A percentile compares a stretch with the other conserved stretches of the same genome.
phyloP scores from a whole-genome alignment of 2,888 invertebrate species.

The Sarcophaga subvicina region DNA sequence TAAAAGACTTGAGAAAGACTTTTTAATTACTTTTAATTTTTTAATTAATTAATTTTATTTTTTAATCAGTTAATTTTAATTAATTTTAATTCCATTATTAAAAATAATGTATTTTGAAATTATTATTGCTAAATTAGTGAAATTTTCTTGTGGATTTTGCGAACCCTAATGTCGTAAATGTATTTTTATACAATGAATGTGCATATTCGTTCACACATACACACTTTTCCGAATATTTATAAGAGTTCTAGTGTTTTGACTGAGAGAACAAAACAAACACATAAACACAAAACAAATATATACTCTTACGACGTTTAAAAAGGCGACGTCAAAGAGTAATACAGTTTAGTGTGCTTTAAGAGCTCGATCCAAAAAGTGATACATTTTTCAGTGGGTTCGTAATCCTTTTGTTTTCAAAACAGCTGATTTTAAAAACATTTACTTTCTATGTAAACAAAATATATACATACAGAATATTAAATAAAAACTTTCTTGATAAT shows the following conservation, averaged over 20 bases:
- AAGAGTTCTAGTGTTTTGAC: slow-evolving; percentile 25
- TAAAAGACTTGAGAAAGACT: too few relatives aligned
- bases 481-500: background rate
- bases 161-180: background rate
- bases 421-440: slow-evolving; percentile 29
- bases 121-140: too few relatives aligned
- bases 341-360: slow-evolving; percentile 54
- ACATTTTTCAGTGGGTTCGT: background rate
- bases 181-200: too few relatives aligned
- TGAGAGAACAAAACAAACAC: slow-evolving; percentile 11
- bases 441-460: background rate
- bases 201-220: too few relatives aligned
- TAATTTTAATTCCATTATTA: too few relatives aligned
- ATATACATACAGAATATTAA: background rate
- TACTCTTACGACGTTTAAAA: slow-evolving; percentile 48
- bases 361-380: slow-evolving; percentile 54
- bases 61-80: too few relatives aligned
- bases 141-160: background rate
- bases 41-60: too few relatives aligned
- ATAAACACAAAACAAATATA: slow-evolving; percentile 17
- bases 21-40: too few relatives aligned
- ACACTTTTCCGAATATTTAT: background rate
- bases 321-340: slow-evolving; percentile 24
- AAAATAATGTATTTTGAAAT: too few relatives aligned
- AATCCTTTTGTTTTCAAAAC: slow-evolving; percentile 14